Base-by-base conservation (phyloP, 2,888 invertebrate genomes). In the Hartigia nigra region DNA sequence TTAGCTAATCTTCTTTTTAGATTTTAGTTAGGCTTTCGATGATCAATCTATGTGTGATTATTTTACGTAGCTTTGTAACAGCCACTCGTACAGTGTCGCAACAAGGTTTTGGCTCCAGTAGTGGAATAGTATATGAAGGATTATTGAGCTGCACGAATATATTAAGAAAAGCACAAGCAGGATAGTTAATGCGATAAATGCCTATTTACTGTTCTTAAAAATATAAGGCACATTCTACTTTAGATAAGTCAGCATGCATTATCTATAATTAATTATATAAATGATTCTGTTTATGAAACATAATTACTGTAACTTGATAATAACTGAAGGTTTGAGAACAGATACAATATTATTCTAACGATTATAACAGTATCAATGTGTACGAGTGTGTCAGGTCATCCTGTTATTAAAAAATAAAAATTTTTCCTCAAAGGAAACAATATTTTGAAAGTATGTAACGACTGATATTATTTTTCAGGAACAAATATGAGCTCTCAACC, bases 401-500 rank as follows among this genome's bases (percentile, higher is more conserved):
- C 55, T 9, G 55, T 55, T 55, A 55, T 55, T 23, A 55, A 55
- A 55, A 14, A 37, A 37, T 9, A 55, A 55, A 23, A 55, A 14
- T 9, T 55, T 23, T 55, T 23, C 2, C 55, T 23, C 9, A 3
- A 23, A 55, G 23, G 23, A 23, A 55, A 55, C 23, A 55, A 55
- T 55, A 55, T 23, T 23, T 55, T 55, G 9, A 23, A 55, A 0
- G 9, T 55, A 55, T 55, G 23, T 55, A 39, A 39, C 5, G 23
- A 55, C 23, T 55, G 23, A 23, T 55, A 55, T 23, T 55, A 55
- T 9, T 55, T 55, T 55, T 72, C 72, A 72, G 72, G 4, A 32
- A 34, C 23, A 72, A 72, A 3, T 31, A 91, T 91, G 91, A 91
- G 88, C 82, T 90, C 91, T 5, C 91, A 89, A 83, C 90, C 91